Evolutionary conservation across 2,888 invertebrate species (phyloP).

Genomic region (Macaria notata): DNA sequence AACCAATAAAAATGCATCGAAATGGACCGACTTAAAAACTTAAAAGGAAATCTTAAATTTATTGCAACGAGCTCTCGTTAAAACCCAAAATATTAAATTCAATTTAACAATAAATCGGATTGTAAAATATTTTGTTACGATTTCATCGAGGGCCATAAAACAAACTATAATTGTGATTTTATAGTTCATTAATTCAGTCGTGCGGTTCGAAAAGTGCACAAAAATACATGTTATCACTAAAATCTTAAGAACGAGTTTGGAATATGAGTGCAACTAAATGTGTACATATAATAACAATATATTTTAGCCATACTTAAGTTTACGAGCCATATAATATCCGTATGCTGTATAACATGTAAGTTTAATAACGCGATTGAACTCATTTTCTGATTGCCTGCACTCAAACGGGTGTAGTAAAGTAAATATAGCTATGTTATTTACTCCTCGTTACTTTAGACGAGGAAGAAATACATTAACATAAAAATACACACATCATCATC

Average conservation of each 20-base stretch:
- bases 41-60: constrained; percentile 18
- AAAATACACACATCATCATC: too few relatives aligned
- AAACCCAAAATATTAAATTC: constrained; percentile 24
- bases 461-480: too few relatives aligned
- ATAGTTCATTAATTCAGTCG: constrained; percentile 60
- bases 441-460: too few relatives aligned
- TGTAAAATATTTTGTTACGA: constrained; percentile 31
- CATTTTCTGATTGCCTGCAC: constrained; percentile 42
- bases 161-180: constrained; percentile 49
- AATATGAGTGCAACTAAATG: constrained; percentile 46
- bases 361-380: constrained; percentile 61
- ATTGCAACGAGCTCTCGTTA: constrained; percentile 18
- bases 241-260: constrained; percentile 54
- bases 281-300: constrained; percentile 38
- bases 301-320: constrained; percentile 63
- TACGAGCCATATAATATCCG: constrained; percentile 68
- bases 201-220: constrained; percentile 50
- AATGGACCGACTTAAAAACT: constrained; percentile 17
- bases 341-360: constrained; percentile 49
- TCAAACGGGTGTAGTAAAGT: constrained; percentile 1
- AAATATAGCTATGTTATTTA: too few relatives aligned
- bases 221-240: constrained; percentile 52
- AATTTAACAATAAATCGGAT: constrained; percentile 36
- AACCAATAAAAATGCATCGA: constrained; percentile 11
- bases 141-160: constrained; percentile 41